Base-by-base conservation (phyloP, 2,797 vertebrate genomes). In the Mormyrops attenuatus region DNA sequence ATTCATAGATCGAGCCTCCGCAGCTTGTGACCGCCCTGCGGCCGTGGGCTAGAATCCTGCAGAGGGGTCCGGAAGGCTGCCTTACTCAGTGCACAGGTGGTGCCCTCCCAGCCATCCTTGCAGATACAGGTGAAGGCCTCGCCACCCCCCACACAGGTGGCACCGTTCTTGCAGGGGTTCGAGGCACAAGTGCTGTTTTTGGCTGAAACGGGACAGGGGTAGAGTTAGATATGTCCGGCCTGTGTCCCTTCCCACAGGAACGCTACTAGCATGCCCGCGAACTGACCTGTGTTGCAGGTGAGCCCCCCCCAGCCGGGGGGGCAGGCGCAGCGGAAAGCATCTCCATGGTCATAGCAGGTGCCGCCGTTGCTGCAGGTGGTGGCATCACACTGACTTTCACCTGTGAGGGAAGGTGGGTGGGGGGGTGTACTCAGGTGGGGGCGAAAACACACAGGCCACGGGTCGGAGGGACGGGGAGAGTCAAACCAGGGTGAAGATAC, bases 41-140 rank as follows among this genome's bases (percentile, higher is more conserved):
- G 41, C 9, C 7, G 15, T 17, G 34, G 41, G 41, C 38, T n/a
- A 7, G 2, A 41, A 49, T 11, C 4, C 38, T 3, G 41, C 34
- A 26, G 80, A 47, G 20, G 44, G 4, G 0, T 3, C 34, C 41
- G 60, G 5, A 38, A 60, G 69, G 84, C 50, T 88, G 13, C 93
- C 98, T 96, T 93, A 99, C 99, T 99, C 90, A 98, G 97, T 0
- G 95, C 95, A 90, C 99, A 99, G 91, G 96, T 97, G 86, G 96
- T 97, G 60, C 98, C 98, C 92, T 99, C 98, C 99, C 99, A 99
- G 91, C 99, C 99, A 0, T 99, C 99, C 73, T 97, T 98, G 95
- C 99, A 99, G 94, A 99, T 99, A 92, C 99, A 99, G 89, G 98
- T 98, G 93, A 99, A 99, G 73, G 97, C 93, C 93, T 99, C 97